Evolutionary conservation across 2,888 invertebrate genomes (phyloP), one percentile per base, ranked within the genome.

Genomic region (Dryadula phaetusa): DNA sequence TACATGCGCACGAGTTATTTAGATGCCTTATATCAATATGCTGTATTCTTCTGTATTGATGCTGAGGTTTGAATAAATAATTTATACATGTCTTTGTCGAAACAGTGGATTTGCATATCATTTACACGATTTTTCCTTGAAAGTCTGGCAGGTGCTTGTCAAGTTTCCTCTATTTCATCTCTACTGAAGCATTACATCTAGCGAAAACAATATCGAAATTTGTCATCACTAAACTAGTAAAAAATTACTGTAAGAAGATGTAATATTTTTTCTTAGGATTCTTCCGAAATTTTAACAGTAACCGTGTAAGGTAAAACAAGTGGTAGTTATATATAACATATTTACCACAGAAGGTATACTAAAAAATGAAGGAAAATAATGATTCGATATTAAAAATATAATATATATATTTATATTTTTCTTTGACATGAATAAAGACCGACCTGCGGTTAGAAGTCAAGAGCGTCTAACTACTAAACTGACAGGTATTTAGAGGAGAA

Each of bases 1-100:
- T 42, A 10, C 32, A 40, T 54, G 54, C 56, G 64, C 46, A 56
- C 40, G 56, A 49, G 47, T 42, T 42, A 25, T 58, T 64, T 49
- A 20, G 47, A 64, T 34, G 28, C 32, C 32, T 34, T 56, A 64
- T 14, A 6, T 20, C 16, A 52, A 22, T 62, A 22, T n/a, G 7
- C 52, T 56, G 40, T 56, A 16, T 53, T 16, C 18, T 32, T 5
- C 53, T 14, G 18, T 34, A 34, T 34, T 54, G 22, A 34, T 20
- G 32, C n/a, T 37, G 37, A 20, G 1, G 14, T 22, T 20, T 14
- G 20, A 22, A 37, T 54, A 54, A 34, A 54, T 37, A 34, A 18
- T 20, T 34, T 22, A 14, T 7, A 22, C 10, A 10, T 20, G 8
- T 20, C 18, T 37, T 12, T 37, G 37, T 37, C 37, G 37, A 12